Base-by-base conservation (phyloP, 2,113 vertebrate species). In the Eupsittula cactorum region DNA sequence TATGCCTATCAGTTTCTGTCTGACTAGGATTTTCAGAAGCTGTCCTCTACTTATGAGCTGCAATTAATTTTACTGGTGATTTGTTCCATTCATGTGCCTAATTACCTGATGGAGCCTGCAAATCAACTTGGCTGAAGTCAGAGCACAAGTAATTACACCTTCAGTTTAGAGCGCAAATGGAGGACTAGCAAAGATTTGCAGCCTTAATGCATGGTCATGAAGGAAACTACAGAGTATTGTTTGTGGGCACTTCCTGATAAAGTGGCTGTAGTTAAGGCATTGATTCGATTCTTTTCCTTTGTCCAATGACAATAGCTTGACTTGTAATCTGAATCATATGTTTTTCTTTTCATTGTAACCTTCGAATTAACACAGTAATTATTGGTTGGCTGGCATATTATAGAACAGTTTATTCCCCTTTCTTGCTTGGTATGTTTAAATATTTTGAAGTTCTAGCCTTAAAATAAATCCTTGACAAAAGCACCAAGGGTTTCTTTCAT, bases 401-500 rank as follows among this genome's bases (percentile, higher is more conserved):
- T 59, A 3, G 18, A 67, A 21, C 11, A 57, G 14, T 47, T 79
- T 57, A 29, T 88, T 16, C 47, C 37, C 25, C 60, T 60, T 88
- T 44, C 41, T 76, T 88, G 29, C 76, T 78, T 88, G 60, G 18
- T 62, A 3, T 60, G 31, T 44, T 84, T 82, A 86, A 88, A 75
- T 93, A 88, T 88, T 93, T 93, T 95, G 69, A 92, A 92, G 47
- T 57, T 82, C 23, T 44, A 65, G 19, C 31, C 68, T 76, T 93
- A 41, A 93, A 90, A 88, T 81, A 84, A 87, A 88, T 87, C 46
- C 57, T 68, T 92, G 37, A 81, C 31, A 73, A 69, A 68, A 73
- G 17, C 78, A 46, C 47, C 11, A 41, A 52, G 52, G n/a, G 21
- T 89, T 93, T 86, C 55, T 84, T 85, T 71, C 7, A 3, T 83